These are phyloP conservation scores for Prosapia bicincta DNA, from an alignment of 2,888 invertebrate species.

Conservation along the genomic window DNA sequence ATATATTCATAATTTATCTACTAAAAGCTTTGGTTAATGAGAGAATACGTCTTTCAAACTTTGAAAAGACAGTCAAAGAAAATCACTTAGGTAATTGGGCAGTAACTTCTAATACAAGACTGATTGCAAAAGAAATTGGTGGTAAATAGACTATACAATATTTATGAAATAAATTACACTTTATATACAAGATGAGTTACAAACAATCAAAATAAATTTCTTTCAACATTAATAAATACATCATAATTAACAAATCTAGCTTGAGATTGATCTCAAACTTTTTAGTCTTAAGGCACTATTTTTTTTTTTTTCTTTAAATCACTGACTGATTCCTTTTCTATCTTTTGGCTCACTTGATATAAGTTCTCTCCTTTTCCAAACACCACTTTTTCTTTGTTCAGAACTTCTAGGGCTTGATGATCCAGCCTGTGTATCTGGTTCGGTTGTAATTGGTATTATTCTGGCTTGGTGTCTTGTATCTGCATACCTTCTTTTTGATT, in stretches of 20 bases:
- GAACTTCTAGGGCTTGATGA: conserved; percentile 24
- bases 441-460: conserved; percentile 54
- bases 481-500: conserved; percentile 57
- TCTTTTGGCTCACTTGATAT: conserved; percentile 69
- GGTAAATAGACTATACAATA: background rate
- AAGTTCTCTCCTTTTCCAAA: conserved; percentile 76
- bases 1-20: no score
- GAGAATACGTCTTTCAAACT: no score
- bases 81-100: no score
- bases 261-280: background rate
- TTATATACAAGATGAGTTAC: background rate
- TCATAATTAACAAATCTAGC: background rate
- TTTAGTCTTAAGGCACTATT: background rate
- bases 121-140: conserved; percentile 1
- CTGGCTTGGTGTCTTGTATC: conserved; percentile 58
- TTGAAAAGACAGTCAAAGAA: no score
- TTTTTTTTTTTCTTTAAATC: background rate
- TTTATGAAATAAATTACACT: background rate
- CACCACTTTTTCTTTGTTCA: conserved; percentile 39
- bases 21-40: no score
- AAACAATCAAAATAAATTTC: conserved; percentile 7
- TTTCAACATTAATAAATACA: conserved; percentile 1
- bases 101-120: conserved; percentile 23
- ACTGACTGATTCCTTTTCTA: conserved; percentile 16
- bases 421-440: conserved; percentile 32